Evolutionary conservation across 2,888 invertebrate genomes (phyloP), one percentile per base, ranked within the genome.

Genomic region (Drosophila fulvimacula): DNA sequence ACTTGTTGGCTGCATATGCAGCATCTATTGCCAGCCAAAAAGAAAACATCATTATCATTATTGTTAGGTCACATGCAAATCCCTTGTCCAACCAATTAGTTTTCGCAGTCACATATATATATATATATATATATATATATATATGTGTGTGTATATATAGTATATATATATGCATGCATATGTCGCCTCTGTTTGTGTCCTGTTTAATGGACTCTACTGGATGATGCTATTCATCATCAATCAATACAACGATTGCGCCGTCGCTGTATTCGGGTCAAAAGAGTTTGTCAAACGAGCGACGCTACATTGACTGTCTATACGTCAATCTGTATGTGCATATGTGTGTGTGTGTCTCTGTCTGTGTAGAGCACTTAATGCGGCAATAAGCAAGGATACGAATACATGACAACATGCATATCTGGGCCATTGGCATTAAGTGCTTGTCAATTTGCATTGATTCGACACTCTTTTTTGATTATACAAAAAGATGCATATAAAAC

Each of bases 361-460:
- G 48, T 57, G 15, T 61, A 60, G 58, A 70, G 59, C 81, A 70
- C 79, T 84, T 79, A 81, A 83, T 82, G 79, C 79, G 70, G 76
- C 81, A 53, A 68, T 70, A 69, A 62, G 55, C 73, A 30, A 34
- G 46, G 32, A 64, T 53, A 34, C 49, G 32, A 39, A 41, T 32
- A 64, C 51, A 67, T 68, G 57, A 65, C 51, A 53, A 34, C 46
- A 62, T 59, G 42, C 55, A 61, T 71, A 81, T 61, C 68, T 67
- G 72, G 59, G 73, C 55, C 70, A 74, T 69, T 69, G 72, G 81
- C 75, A 72, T 72, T 83, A 73, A 87, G 70, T 66, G 73, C 73
- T 73, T 69, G 68, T 65, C 77, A 77, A 74, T 68, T 74, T 68
- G 57, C 74, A 48, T 48, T 48, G 48, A 48, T 48, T 48, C 32